Evolutionary conservation across 92 coral and sea anemone species (phyloP).

Genomic region (Bergia sp.): DNA sequence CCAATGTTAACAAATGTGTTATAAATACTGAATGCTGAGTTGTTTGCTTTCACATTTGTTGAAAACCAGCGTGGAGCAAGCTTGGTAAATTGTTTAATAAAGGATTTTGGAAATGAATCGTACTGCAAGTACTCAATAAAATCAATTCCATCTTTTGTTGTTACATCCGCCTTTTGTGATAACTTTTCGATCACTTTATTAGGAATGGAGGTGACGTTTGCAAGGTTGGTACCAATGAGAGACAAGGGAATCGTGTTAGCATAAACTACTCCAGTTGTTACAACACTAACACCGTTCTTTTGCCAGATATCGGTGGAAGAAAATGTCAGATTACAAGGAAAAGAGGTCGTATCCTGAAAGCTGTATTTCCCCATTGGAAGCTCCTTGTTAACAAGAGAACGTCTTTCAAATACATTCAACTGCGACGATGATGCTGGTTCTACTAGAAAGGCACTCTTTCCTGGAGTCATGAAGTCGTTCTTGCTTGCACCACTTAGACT

Average conservation of each 20-base stretch:
- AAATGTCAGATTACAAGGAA: slow-evolving; percentile 44
- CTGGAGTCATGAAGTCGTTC: slow-evolving; percentile 49
- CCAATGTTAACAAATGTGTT: slow-evolving; percentile 50
- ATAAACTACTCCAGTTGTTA: slow-evolving; percentile 52
- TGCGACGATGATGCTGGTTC: slow-evolving; percentile 18
- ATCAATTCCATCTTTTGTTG: background rate
- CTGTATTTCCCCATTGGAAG: slow-evolving; percentile 53
- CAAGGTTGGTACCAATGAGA: slow-evolving; percentile 44
- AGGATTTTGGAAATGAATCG: slow-evolving; percentile 49
- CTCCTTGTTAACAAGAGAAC: slow-evolving; percentile 41
- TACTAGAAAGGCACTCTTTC: slow-evolving; percentile 38
- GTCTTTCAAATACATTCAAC: slow-evolving; percentile 11
- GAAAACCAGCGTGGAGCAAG: slow-evolving; percentile 60
- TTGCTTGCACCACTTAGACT: slow-evolving; percentile 28
- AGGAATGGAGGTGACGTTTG: background rate
- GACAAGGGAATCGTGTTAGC: slow-evolving; percentile 47
- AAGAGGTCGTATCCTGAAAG: background rate
- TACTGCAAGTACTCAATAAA: slow-evolving; percentile 45
- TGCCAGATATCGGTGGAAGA: slow-evolving; percentile 52
- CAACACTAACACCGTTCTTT: background rate
- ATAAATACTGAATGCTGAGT: slow-evolving; percentile 40
- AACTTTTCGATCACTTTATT: slow-evolving; percentile 22
- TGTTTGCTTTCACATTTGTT: slow-evolving; percentile 23
- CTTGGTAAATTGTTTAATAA: slow-evolving; percentile 39
- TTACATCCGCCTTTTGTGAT: background rate